Evolutionary conservation across 2,888 invertebrate species (phyloP).

Genomic region (Blastobasis lacticolella): DNA sequence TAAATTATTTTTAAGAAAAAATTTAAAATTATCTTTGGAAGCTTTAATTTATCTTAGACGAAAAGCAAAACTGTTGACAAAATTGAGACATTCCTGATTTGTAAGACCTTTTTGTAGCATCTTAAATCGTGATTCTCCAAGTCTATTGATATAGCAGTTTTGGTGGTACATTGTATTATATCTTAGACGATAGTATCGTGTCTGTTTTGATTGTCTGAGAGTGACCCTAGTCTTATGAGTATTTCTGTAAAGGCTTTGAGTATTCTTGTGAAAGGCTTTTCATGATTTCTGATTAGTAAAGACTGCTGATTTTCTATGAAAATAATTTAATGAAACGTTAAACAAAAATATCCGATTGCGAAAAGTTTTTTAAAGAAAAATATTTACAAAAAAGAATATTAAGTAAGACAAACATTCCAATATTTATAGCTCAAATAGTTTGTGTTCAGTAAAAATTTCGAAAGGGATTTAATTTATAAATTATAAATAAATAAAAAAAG

Average conservation of each 20-base stretch:
- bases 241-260: conserved; percentile 19
- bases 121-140: conserved; percentile 14
- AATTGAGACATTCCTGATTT: conserved; percentile 19
- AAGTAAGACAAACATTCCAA: conserved; percentile 4
- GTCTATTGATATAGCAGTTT: conserved; percentile 39
- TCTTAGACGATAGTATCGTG: conserved; percentile 14
- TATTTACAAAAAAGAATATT: neutral
- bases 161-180: conserved; percentile 17
- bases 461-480: conserved; percentile 2
- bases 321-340: conserved; percentile 13
- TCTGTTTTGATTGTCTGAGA: conserved; percentile 17
- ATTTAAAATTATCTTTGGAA: conserved; percentile 7
- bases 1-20: conserved; percentile 13
- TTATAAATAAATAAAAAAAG: no score
- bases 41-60: conserved; percentile 22
- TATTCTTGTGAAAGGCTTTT: conserved; percentile 4
- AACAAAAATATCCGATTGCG: conserved; percentile 16
- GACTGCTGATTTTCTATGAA: conserved; percentile 51
- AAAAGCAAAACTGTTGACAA: conserved; percentile 5
- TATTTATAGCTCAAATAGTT: conserved; percentile 10
- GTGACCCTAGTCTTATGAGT: conserved; percentile 49
- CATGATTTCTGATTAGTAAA: conserved; percentile 42
- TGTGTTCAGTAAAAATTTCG: conserved; percentile 4
- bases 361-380: conserved; percentile 1
- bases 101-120: conserved; percentile 13